phyloP scores from a whole-genome alignment of 1,140 invertebrate genomes.

The Drosophila tani region DNA sequence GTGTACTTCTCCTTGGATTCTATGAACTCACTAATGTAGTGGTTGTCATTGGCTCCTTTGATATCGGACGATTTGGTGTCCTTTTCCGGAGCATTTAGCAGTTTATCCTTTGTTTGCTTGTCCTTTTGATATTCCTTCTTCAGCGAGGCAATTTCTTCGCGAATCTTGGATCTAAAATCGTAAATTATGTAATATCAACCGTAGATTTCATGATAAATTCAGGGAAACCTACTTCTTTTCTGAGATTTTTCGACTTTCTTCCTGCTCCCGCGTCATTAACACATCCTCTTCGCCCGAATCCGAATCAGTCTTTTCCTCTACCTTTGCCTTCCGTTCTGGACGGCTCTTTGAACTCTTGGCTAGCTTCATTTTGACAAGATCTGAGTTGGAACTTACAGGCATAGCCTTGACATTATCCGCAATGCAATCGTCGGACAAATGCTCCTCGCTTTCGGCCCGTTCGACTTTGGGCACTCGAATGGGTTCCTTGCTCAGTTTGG shows the following conservation, averaged over 20 bases:
- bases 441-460: slow-evolving; percentile 82
- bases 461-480: slow-evolving; percentile 86
- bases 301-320: slow-evolving; percentile 56
- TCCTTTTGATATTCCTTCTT: slow-evolving; percentile 90
- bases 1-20: slow-evolving; percentile 92
- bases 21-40: slow-evolving; percentile 89
- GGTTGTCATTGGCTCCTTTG: slow-evolving; percentile 78
- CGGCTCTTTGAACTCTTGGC: slow-evolving; percentile 52
- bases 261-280: slow-evolving; percentile 69
- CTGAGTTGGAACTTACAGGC: slow-evolving; percentile 22
- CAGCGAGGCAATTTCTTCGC: slow-evolving; percentile 90
- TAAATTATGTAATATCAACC: background rate
- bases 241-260: slow-evolving; percentile 87
- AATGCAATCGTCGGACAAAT: slow-evolving; percentile 84
- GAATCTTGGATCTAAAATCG: slow-evolving; percentile 90
- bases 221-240: slow-evolving; percentile 88
- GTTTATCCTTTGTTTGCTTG: slow-evolving; percentile 86
- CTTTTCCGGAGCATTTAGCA: slow-evolving; percentile 82
- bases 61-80: slow-evolving; percentile 74
- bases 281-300: slow-evolving; percentile 87
- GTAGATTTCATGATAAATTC: background rate
- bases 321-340: slow-evolving; percentile 9
- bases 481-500: slow-evolving; percentile 91
- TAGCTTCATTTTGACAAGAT: slow-evolving; percentile 59
- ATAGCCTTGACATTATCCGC: slow-evolving; percentile 40